Conservation (phyloP, 2,888 invertebrate species). For the Gortyna flavago region DNA sequence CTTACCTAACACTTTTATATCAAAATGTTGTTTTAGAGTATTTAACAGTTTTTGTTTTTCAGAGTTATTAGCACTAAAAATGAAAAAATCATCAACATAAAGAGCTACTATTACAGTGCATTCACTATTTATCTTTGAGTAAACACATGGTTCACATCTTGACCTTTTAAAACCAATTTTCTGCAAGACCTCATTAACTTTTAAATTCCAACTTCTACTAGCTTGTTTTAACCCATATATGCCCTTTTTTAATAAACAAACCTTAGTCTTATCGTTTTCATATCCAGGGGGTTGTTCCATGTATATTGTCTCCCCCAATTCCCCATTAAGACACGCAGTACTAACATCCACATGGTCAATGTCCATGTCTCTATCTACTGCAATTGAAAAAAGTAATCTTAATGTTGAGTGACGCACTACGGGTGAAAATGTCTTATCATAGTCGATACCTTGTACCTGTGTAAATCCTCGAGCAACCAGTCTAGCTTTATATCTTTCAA, state of each 20-base stretch:
- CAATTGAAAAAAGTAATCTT: background rate
- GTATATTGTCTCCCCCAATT: too few species aligned
- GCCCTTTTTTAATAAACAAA: too few species aligned
- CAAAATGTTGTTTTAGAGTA: too few species aligned
- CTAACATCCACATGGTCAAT: too few species aligned
- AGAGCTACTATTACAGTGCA: background rate
- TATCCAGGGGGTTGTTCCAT: too few species aligned
- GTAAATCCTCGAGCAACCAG: conserved; percentile 10
- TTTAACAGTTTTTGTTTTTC: background rate
- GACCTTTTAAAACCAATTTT: background rate
- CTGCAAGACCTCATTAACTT: background rate
- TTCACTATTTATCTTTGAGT: background rate
- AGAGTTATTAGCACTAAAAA: background rate
- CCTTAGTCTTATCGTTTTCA: too few species aligned
- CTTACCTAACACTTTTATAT: conserved; percentile 4
- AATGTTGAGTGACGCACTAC: background rate
- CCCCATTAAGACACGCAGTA: too few species aligned
- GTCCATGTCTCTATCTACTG: too few species aligned
- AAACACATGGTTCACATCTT: background rate
- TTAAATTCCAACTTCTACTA: too few species aligned
- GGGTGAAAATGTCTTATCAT: background rate
- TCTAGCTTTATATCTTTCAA: conserved; percentile 12
- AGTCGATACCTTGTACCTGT: background rate
- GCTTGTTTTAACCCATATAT: too few species aligned
- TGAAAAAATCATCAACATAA: conserved; percentile 10